These are phyloP conservation scores for Volucella bombylans DNA, from an alignment of 2,888 invertebrate genomes.

Conservation along the genomic window DNA sequence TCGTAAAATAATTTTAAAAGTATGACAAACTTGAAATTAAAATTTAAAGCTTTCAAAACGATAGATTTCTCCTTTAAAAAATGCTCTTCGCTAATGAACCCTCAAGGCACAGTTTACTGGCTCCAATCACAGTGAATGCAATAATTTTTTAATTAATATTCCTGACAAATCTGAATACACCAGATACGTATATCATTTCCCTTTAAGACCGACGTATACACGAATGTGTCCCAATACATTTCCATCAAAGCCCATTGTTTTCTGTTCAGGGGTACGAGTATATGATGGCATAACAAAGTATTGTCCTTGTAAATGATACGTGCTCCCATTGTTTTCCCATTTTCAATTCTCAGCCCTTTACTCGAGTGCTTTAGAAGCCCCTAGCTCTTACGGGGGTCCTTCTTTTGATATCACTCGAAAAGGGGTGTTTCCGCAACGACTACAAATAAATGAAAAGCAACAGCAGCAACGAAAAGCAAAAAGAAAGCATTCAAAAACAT, in stretches of 20 bases:
- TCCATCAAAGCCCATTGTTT: constrained; percentile 23
- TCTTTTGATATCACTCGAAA: constrained; percentile 52
- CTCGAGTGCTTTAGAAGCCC: constrained; percentile 39
- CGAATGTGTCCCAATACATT: constrained; percentile 23
- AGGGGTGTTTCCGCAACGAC: constrained; percentile 47
- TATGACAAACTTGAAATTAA: too few relatives aligned
- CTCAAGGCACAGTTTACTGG: background rate
- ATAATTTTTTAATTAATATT: constrained; percentile 32
- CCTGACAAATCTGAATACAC: constrained; percentile 20
- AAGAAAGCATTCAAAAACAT: constrained; percentile 51
- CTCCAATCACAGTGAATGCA: constrained; percentile 8
- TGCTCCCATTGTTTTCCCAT: constrained; percentile 69
- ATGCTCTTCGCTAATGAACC: background rate
- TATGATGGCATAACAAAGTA: constrained; percentile 50
- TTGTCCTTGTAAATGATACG: constrained; percentile 74
- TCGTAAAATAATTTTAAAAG: too few relatives aligned
- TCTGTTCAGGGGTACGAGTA: constrained; percentile 31
- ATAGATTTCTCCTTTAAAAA: background rate
- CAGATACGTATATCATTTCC: constrained; percentile 10
- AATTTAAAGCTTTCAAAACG: too few relatives aligned
- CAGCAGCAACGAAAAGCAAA: background rate
- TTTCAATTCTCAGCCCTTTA: constrained; percentile 52
- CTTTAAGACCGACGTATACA: constrained; percentile 12
- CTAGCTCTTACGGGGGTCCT: constrained; percentile 18
- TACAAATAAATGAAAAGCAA: constrained; percentile 44